These are phyloP conservation scores for Coelogynopora nodosa DNA, from an alignment of 2,888 invertebrate species.

Conservation along the genomic window DNA sequence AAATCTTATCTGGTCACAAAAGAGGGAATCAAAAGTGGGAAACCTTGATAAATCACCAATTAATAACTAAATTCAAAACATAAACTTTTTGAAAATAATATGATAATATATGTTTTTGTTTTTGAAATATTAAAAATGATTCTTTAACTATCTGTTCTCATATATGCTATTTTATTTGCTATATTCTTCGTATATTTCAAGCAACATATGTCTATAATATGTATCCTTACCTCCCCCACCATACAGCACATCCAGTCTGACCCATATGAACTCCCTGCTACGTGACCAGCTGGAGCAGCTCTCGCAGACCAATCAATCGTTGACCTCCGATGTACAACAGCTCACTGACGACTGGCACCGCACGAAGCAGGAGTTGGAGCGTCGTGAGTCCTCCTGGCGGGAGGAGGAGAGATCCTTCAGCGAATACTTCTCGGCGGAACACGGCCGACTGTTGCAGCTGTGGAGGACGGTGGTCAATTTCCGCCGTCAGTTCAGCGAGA, in stretches of 20 bases:
- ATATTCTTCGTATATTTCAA: too few relatives aligned
- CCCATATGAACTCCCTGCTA: conserved; percentile 75
- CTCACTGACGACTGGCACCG: conserved; percentile 69
- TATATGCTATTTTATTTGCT: too few relatives aligned
- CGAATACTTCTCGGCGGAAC: conserved; percentile 88
- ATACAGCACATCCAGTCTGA: conserved; percentile 60
- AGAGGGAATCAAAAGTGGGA: too few relatives aligned
- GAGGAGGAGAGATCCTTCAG: conserved; percentile 89
- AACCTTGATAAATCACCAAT: too few relatives aligned
- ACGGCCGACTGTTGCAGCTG: conserved; percentile 78
- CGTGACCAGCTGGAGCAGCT: conserved; percentile 87
- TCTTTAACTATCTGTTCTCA: too few relatives aligned
- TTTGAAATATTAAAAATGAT: too few relatives aligned
- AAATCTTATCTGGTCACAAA: too few relatives aligned
- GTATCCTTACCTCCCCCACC: too few relatives aligned
- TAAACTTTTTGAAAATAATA: too few relatives aligned
- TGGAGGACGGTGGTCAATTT: conserved; percentile 89
- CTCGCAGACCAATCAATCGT: conserved; percentile 81
- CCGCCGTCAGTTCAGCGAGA: conserved; percentile 81
- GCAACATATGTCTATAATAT: too few relatives aligned
- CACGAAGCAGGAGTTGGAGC: conserved; percentile 79
- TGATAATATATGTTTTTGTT: too few relatives aligned
- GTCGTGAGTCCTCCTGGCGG: conserved; percentile 89
- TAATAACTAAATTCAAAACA: too few relatives aligned
- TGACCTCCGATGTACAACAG: conserved; percentile 84